These are phyloP conservation scores for Loxodonta africana DNA, from an alignment of 2,113 vertebrate genomes.

Conservation along the genomic window DNA sequence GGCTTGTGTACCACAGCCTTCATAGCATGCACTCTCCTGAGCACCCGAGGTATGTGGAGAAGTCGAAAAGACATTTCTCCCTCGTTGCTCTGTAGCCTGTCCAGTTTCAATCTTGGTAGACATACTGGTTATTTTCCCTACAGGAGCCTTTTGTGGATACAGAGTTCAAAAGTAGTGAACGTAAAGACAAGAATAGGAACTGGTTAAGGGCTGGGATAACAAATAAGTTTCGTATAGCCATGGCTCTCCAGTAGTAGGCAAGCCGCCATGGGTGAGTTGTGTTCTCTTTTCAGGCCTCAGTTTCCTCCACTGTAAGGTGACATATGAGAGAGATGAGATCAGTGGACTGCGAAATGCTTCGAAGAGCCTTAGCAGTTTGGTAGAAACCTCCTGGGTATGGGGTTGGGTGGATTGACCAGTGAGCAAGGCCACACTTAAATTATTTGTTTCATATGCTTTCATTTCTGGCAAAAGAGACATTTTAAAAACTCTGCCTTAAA, in stretches of 20 bases:
- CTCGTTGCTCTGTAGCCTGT: not conserved
- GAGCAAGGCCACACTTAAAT: not conserved
- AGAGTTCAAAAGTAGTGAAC: not conserved
- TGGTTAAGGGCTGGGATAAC: not conserved
- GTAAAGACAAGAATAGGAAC: not conserved
- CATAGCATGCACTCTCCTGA: not conserved
- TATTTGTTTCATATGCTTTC: constrained; percentile 64
- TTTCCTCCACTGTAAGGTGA: not conserved
- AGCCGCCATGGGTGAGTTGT: not conserved
- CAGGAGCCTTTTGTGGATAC: not conserved
- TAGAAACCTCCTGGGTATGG: not conserved
- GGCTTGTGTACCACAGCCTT: too few species aligned
- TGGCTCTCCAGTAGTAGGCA: not conserved
- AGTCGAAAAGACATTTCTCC: not conserved
- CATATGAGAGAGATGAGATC: not conserved
- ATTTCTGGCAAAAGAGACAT: constrained; percentile 49
- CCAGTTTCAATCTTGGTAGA: not conserved
- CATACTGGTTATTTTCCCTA: not conserved
- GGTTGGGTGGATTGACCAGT: not conserved
- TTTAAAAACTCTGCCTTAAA: constrained; percentile 55
- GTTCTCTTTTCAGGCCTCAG: not conserved
- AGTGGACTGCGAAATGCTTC: not conserved
- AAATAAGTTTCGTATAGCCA: not conserved
- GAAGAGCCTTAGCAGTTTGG: not conserved
- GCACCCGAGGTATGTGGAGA: not conserved